phyloP scores from a whole-genome alignment of 2,888 invertebrate species.

The Therioaphis trifolii region DNA sequence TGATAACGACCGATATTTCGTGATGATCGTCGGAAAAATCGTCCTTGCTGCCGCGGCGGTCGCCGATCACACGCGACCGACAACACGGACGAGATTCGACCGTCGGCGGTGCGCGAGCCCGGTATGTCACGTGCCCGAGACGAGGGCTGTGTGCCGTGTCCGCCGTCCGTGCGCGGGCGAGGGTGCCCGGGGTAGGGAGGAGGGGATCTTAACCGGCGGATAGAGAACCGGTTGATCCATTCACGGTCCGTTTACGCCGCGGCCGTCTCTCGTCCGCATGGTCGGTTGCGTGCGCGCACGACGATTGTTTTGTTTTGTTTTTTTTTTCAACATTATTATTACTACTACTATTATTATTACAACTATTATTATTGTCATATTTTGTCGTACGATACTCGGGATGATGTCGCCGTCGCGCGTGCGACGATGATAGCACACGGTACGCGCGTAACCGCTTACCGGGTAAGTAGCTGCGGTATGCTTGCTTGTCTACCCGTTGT shows the following conservation, averaged over 20 bases:
- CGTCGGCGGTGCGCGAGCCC: conserved; percentile 25
- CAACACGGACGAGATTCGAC: conserved; percentile 9
- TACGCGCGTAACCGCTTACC: too few species aligned
- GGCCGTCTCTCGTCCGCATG: conserved; percentile 12
- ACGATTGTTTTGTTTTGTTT: not conserved
- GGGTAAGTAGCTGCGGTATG: too few species aligned
- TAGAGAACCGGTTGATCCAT: conserved; percentile 60
- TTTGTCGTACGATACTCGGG: not conserved
- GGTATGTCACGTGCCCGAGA: conserved; percentile 45
- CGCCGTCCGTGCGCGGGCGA: not conserved
- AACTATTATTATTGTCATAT: not conserved
- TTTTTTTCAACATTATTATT: not conserved
- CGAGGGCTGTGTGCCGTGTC: conserved; percentile 13
- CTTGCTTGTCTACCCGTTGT: too few species aligned
- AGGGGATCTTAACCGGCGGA: not conserved
- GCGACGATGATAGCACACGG: too few species aligned
- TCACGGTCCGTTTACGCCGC: conserved; percentile 60
- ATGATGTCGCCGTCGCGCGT: too few species aligned
- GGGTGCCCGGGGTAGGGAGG: not conserved
- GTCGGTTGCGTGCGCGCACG: conserved; percentile 15
- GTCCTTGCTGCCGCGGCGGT: not conserved
- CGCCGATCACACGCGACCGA: conserved; percentile 28
- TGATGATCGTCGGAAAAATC: not conserved
- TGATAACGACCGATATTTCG: not conserved
- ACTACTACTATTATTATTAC: not conserved